Evolutionary conservation across 2,797 vertebrate species (phyloP), one percentile per base, ranked within the genome.

Genomic region (Aviceda cuculoides): DNA sequence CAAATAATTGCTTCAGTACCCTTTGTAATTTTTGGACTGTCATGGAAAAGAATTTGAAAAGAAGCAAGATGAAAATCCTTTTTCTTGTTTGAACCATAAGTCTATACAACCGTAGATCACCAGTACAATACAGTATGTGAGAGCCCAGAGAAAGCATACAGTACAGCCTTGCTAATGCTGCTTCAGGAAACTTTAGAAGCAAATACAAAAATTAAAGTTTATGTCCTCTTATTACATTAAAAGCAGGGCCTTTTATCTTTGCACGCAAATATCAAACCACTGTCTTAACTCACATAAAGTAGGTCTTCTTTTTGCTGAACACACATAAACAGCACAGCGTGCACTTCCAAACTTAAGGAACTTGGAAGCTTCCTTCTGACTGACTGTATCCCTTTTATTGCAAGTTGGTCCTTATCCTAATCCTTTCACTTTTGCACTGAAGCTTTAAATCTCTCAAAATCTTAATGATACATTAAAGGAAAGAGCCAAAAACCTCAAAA

Each of bases 401-500:
- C 35, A 52, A 35, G 11, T 61, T 84, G 42, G 42, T 61, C 44
- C 58, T 59, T 28, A 19, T 22, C 39, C 35, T 65, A 42, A 67
- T 68, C 24, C 29, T 81, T 83, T 81, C 35, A 42, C 42, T 91
- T 87, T 44, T 59, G 47, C 55, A 84, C 39, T 16, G 50, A 91
- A 73, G 28, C 29, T 73, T 91, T 84, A 77, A 37, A 50, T 70
- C 22, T 70, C 53, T 66, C 44, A 86, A 78, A 88, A 86, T 67
- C 18, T 53, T 75, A 53, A 61, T 22, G 28, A 42, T 26, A 87
- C 91, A 94, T 80, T 75, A 82, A 88, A 90, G 29, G 67, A 31
- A 90, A 83, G 35, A 72, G 33, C 22, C 22, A 13, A 35, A 80
- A 42, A 10, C 8, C 26, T 39, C 20, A 20, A 74, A 66, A 82